Evolutionary conservation across 2,888 invertebrate genomes (phyloP).

Genomic region (Campaea margaritaria): DNA sequence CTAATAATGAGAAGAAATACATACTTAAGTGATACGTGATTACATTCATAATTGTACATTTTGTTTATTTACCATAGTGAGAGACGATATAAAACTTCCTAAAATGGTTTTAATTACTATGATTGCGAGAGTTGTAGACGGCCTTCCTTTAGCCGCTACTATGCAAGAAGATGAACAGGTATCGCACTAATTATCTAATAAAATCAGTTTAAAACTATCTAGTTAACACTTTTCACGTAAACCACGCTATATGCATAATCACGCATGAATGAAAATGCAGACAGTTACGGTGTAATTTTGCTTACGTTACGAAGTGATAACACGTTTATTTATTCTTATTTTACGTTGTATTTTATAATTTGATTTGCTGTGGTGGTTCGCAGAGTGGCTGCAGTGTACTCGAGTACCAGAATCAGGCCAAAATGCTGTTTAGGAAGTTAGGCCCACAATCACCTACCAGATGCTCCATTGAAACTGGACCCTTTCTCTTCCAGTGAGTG

Average conservation of each 20-base stretch:
- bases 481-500: constrained; percentile 98
- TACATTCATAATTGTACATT: constrained; percentile 15
- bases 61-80: constrained; percentile 52
- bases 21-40: constrained; percentile 49
- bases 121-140: constrained; percentile 98
- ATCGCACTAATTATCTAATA: constrained; percentile 43
- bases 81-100: constrained; percentile 48
- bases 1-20: constrained; percentile 72
- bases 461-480: constrained; percentile 98
- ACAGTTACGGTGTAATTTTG: constrained; percentile 37
- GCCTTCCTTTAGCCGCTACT: constrained; percentile 97
- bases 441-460: constrained; percentile 94
- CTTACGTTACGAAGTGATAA: constrained; percentile 33
- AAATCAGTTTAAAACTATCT: constrained; percentile 7
- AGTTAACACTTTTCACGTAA: constrained; percentile 11
- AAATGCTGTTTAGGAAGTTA: constrained; percentile 98
- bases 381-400: constrained; percentile 97
- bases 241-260: constrained; percentile 11
- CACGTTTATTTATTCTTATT: constrained; percentile 47
- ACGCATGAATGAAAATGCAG: constrained; percentile 14
- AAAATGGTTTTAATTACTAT: constrained; percentile 98
- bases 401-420: constrained; percentile 99
- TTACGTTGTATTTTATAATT: constrained; percentile 56
- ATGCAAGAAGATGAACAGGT: constrained; percentile 99
- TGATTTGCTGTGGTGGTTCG: constrained; percentile 77